Percentiles rank a stretch among this genome's conserved stretches.
Conservation (phyloP, 2,888 invertebrate species). For the Lysandra bellargus region DNA sequence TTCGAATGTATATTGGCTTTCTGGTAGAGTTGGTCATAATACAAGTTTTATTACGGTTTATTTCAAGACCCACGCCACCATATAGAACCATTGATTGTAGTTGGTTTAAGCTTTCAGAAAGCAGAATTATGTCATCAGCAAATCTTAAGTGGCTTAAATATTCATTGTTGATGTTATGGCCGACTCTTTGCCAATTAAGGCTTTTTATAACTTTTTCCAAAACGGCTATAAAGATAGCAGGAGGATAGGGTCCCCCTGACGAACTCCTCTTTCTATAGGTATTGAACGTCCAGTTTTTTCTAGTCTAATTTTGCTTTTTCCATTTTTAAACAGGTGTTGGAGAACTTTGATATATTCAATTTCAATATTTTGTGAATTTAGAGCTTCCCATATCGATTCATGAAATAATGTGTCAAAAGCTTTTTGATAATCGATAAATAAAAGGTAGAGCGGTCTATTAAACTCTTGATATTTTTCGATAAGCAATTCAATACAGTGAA, state of each 20-base stretch:
- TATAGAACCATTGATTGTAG: constrained; percentile 32
- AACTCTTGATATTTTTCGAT: constrained; percentile 31
- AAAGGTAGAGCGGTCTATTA: constrained; percentile 34
- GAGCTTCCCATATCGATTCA: constrained; percentile 27
- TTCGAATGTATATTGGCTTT: neutral
- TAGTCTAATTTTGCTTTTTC: constrained; percentile 25
- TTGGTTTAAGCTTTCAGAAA: constrained; percentile 23
- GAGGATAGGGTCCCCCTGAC: constrained; percentile 12
- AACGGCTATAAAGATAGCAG: neutral
- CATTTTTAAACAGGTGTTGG: constrained; percentile 26
- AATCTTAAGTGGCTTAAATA: constrained; percentile 4
- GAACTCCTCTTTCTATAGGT: constrained; percentile 27
- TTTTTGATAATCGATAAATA: neutral
- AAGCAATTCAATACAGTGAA: constrained; percentile 29
- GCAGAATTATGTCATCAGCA: constrained; percentile 5
- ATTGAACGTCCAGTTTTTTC: constrained; percentile 19
- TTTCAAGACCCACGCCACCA: constrained; percentile 37
- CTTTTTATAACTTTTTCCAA: neutral
- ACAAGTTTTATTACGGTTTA: constrained; percentile 14
- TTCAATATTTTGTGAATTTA: too few relatives aligned
- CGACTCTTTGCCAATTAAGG: constrained; percentile 29
- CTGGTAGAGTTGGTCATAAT: neutral
- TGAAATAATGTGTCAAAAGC: neutral
- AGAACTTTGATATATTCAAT: constrained; percentile 20
- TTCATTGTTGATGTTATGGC: neutral